Percentiles rank a stretch among this genome's conserved stretches.
Conservation (phyloP, 2,888 invertebrate species). For the Mimumesa dahlbomi region DNA sequence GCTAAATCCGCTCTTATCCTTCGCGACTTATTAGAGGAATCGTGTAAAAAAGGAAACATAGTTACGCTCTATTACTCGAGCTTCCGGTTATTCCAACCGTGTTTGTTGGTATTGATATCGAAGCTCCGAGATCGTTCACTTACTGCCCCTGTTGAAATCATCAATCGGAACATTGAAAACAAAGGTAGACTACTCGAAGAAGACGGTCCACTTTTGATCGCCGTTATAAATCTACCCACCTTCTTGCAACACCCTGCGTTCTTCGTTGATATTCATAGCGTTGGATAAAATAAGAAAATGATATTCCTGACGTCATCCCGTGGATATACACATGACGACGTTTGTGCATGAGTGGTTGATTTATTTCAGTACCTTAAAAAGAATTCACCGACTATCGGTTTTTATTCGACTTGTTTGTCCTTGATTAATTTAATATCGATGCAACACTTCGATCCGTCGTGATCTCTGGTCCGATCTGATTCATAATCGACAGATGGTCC, state of each 20-base stretch:
- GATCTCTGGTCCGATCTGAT: neutral
- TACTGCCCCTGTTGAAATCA: no score
- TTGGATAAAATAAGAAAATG: constrained; percentile 39
- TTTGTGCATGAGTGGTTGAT: neutral
- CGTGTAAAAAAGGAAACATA: no score
- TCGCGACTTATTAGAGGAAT: no score
- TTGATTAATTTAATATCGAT: neutral
- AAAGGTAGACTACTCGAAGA: neutral
- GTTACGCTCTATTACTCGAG: no score
- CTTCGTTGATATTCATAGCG: constrained; percentile 1
- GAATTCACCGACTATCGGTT: neutral
- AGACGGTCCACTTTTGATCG: neutral
- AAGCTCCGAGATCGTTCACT: no score
- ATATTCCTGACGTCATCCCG: constrained; percentile 28
- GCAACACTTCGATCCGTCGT: neutral
- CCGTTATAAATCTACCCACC: constrained; percentile 6
- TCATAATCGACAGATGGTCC: neutral
- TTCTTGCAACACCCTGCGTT: neutral
- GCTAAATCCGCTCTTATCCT: no score
- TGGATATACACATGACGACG: neutral
- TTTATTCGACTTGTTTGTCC: neutral
- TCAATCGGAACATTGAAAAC: neutral
- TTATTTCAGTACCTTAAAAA: neutral
- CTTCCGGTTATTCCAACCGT: no score
- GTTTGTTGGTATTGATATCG: no score